Conservation (phyloP, 1,140 invertebrate genomes). For the Plectrocnemia conspersa region DNA sequence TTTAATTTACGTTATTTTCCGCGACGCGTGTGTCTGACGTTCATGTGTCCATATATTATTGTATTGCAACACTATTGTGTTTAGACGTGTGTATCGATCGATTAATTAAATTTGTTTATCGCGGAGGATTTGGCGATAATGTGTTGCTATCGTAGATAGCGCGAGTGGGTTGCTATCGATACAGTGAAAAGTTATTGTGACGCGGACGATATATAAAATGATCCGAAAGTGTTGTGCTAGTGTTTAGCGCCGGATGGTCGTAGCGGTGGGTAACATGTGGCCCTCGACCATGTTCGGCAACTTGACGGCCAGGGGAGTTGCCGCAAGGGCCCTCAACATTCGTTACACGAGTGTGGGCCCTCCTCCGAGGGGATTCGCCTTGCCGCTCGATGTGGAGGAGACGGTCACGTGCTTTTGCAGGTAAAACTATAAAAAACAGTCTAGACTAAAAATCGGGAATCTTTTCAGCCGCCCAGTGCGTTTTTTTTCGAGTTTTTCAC, state of each 20-base stretch:
- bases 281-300: slow-evolving; percentile 43
- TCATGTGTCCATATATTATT: not conserved
- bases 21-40: not conserved
- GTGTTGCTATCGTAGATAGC: slow-evolving; percentile 14
- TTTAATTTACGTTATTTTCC: too few relatives aligned
- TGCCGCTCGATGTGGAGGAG: slow-evolving; percentile 63
- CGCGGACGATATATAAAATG: too few relatives aligned
- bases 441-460: too few relatives aligned
- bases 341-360: slow-evolving; percentile 46
- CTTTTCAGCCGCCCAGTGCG: too few relatives aligned
- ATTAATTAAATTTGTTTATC: slow-evolving; percentile 2
- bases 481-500: too few relatives aligned
- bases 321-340: slow-evolving; percentile 46
- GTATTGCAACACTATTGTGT: not conserved
- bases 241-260: slow-evolving; percentile 26
- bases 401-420: slow-evolving; percentile 73
- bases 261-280: slow-evolving; percentile 37
- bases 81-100: not conserved
- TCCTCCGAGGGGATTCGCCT: slow-evolving; percentile 40
- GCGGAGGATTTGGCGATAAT: not conserved
- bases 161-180: not conserved
- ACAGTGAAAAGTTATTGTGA: too few relatives aligned
- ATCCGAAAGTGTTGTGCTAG: too few relatives aligned
- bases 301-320: slow-evolving; percentile 41
- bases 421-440: too few relatives aligned